Evolutionary conservation across 2,888 invertebrate species (phyloP).

Genomic region (Harmothoe impar): DNA sequence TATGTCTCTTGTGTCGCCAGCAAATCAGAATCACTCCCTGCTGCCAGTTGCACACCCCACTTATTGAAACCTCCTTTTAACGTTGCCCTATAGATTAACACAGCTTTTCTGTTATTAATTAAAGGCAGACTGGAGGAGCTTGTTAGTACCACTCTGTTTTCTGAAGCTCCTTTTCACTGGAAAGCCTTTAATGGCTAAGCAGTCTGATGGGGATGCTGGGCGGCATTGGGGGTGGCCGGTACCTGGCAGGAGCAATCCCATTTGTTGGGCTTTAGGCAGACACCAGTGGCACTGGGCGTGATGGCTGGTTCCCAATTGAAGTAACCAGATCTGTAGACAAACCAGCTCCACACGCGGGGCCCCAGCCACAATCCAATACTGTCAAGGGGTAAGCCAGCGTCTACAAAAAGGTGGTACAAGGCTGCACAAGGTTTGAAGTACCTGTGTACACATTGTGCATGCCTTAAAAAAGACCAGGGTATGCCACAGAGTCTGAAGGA

Average conservation of each 20-base stretch:
- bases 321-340: conserved; percentile 2
- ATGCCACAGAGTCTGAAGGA: too few species aligned
- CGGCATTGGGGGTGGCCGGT: background rate
- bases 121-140: conserved; percentile 2
- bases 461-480: background rate
- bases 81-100: background rate
- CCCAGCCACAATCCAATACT: background rate
- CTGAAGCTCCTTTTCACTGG: background rate
- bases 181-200: background rate
- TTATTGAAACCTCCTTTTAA: too few species aligned
- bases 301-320: conserved; percentile 13
- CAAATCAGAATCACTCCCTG: too few species aligned
- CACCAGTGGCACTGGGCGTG: background rate
- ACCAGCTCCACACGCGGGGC: background rate
- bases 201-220: background rate
- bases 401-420: background rate
- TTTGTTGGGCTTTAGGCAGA: background rate
- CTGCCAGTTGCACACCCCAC: too few species aligned
- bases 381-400: background rate
- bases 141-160: background rate
- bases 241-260: background rate
- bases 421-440: background rate
- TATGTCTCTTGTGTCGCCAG: too few species aligned
- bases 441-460: background rate
- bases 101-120: conserved; percentile 26